Base-by-base conservation (phyloP, 2,113 vertebrate genomes). In the Podarcis raffonei region DNA sequence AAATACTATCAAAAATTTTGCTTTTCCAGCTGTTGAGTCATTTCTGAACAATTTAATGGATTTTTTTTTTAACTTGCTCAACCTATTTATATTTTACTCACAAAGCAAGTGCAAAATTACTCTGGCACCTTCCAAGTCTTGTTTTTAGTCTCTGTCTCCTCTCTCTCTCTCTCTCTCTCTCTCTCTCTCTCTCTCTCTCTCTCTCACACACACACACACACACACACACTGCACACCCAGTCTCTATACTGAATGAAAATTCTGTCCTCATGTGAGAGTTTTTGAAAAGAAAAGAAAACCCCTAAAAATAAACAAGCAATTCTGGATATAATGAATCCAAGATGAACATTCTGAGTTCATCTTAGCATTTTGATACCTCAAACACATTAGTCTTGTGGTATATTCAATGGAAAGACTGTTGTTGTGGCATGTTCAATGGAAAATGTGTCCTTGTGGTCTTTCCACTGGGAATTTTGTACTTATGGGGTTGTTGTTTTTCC, bases 21-120 rank as follows among this genome's bases (percentile, higher is more conserved):
- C 91, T 97, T 96, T 97, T 96, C 95, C 96, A 97, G 96, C 95
- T 97, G 96, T 95, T 95, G 94, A 96, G 93, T 89, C 87, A 94
- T 92, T 96, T 88, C 94, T 93, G 88, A 95, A 95, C 90, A 91
- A 93, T 96, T 94, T 97, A 95, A 95, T 96, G 95, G 93, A 95
- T 94, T 95, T 94, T 95, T 95, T 39, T 81, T 90, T 84, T 91
- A 95, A 95, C 94, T 95, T 94, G 94, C 94, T 96, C 95, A 97
- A 94, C 92, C 95, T 97, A 97, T 97, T 97, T 97, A 95, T 97
- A 97, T 96, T 96, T 97, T 95, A 97, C 93, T 96, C 95, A 95
- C 95, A 95, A 96, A 96, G 95, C 96, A 97, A 97, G 96, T 97
- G 96, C 96, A 97, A 94, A 95, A 96, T 96, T 96, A 92, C 93